Percentiles rank a stretch among this genome's conserved stretches.
These are phyloP conservation scores for Eupeodes latifasciatus DNA, from an alignment of 2,888 invertebrate species.

Conservation along the genomic window DNA sequence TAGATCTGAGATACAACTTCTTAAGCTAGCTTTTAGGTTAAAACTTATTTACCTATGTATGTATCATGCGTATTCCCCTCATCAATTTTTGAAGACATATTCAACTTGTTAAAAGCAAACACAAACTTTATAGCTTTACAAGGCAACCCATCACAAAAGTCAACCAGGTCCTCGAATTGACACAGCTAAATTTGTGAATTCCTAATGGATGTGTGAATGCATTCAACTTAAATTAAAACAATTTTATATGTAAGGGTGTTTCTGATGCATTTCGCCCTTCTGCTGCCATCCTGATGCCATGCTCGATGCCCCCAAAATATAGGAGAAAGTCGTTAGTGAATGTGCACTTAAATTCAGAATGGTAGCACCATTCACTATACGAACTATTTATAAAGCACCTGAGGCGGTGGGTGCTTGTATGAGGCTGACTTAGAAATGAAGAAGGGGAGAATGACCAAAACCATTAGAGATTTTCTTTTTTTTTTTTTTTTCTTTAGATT, in stretches of 20 bases:
- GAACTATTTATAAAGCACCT: conserved; percentile 32
- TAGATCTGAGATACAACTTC: no score
- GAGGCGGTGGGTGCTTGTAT: neutral
- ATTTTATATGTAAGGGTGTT: conserved; percentile 41
- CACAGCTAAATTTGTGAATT: conserved; percentile 61
- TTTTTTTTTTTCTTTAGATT: no score
- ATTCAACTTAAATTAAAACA: conserved; percentile 50
- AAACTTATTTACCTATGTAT: no score
- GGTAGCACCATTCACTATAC: conserved; percentile 16
- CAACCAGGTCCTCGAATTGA: conserved; percentile 23
- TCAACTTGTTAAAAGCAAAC: conserved; percentile 35
- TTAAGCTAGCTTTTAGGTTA: no score
- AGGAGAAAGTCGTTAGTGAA: conserved; percentile 12
- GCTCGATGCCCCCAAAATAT: no score
- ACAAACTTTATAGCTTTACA: conserved; percentile 14
- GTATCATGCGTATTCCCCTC: no score
- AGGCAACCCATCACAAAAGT: neutral
- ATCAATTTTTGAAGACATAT: no score
- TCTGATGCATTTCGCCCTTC: neutral
- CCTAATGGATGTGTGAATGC: conserved; percentile 46
- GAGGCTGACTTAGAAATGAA: neutral
- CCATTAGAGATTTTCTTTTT: no score
- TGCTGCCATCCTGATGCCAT: no score
- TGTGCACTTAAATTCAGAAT: conserved; percentile 58
- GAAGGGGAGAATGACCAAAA: neutral